These are phyloP conservation scores for Microtus pennsylvanicus DNA, from an alignment of 2,113 vertebrate species.

Conservation along the genomic window DNA sequence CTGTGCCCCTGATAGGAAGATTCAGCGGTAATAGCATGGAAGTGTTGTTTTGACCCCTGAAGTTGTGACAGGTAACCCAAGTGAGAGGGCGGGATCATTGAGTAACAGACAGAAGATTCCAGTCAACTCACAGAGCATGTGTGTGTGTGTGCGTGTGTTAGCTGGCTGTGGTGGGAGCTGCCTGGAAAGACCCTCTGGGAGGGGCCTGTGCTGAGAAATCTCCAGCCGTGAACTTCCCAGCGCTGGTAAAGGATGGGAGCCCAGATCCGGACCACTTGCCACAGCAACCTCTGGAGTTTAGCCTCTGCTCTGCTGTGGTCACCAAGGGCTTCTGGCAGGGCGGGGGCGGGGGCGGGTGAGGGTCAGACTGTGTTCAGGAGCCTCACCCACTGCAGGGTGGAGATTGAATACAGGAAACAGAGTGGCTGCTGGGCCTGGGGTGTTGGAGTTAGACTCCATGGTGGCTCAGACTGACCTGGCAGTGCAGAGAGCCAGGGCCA, in stretches of 20 bases:
- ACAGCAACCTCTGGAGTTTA: not conserved
- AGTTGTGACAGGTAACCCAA: too few relatives aligned
- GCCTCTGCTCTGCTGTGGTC: not conserved
- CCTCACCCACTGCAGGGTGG: too few relatives aligned
- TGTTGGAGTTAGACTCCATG: not conserved
- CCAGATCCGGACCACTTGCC: not conserved
- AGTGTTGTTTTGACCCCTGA: accelerated
- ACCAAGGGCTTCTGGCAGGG: too few relatives aligned
- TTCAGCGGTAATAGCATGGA: accelerated
- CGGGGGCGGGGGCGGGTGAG: not conserved
- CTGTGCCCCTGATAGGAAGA: not conserved
- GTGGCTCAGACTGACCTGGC: not conserved
- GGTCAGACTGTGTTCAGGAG: not conserved
- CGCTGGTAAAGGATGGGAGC: too few relatives aligned
- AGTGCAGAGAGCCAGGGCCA: not conserved
- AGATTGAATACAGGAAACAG: accelerated
- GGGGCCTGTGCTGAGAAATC: not conserved
- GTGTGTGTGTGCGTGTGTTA: not conserved
- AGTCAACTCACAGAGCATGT: accelerated
- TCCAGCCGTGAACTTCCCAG: not conserved
- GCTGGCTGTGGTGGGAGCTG: not conserved
- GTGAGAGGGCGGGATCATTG: too few relatives aligned
- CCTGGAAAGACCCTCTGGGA: not conserved
- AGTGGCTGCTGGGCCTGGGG: not conserved
- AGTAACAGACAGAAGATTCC: not conserved